A percentile compares a stretch with the other conserved stretches of the same genome.
Evolutionary conservation across 2,797 vertebrate genomes (phyloP).

Genomic region (Enteromius argenteus): DNA sequence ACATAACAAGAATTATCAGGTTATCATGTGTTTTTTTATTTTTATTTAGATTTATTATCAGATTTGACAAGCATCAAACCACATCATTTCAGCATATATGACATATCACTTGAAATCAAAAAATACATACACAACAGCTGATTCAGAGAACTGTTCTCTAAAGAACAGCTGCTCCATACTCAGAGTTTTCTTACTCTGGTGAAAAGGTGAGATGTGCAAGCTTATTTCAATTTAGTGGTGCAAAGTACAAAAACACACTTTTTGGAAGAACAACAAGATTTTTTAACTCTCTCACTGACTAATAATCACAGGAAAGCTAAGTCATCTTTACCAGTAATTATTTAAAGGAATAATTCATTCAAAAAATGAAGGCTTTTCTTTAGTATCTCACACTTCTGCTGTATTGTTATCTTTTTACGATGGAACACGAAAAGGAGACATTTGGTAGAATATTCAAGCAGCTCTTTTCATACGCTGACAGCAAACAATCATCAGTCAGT

Average conservation of each 20-base stretch:
- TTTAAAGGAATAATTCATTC: background rate
- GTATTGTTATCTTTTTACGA: background rate
- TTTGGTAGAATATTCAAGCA: background rate
- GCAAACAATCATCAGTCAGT: background rate
- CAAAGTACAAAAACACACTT: conserved; percentile 4
- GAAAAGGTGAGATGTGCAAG: conserved; percentile 14
- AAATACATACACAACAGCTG: background rate
- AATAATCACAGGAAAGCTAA: background rate
- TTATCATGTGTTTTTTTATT: background rate
- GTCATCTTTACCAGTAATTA: background rate
- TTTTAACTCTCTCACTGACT: background rate
- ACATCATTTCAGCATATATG: background rate
- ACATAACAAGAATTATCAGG: background rate
- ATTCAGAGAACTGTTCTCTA: conserved; percentile 30
- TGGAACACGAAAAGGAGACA: background rate
- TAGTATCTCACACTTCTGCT: background rate
- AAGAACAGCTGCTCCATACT: conserved; percentile 24
- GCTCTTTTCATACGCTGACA: background rate
- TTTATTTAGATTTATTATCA: background rate
- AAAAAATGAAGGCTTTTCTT: background rate
- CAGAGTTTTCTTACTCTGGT: conserved; percentile 16
- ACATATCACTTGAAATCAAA: background rate
- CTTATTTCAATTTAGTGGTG: conserved; percentile 9
- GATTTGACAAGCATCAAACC: background rate
- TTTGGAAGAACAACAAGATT: background rate